Evolutionary conservation across 2,113 vertebrate genomes (phyloP).

Genomic region (Formicarius rufipectus): DNA sequence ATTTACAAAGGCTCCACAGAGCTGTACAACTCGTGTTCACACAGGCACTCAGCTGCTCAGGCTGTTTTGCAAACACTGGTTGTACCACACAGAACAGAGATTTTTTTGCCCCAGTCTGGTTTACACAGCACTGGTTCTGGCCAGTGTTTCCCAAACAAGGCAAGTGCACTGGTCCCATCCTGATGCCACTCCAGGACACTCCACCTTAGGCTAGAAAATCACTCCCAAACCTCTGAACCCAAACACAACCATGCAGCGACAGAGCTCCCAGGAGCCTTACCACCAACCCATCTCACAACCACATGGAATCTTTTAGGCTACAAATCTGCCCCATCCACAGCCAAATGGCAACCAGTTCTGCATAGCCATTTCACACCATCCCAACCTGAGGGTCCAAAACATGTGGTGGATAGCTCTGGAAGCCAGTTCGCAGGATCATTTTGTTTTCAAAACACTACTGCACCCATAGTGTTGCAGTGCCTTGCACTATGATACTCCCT

Average conservation of each 20-base stretch:
- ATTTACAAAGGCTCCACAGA: background rate
- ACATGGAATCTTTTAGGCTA: background rate
- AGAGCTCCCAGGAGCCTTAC: background rate
- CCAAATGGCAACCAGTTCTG: background rate
- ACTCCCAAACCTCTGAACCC: background rate
- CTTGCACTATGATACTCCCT: rapidly evolving
- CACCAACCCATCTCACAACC: background rate
- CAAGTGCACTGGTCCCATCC: background rate
- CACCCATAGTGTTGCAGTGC: rapidly evolving
- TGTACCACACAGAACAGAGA: background rate
- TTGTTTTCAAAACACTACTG: background rate
- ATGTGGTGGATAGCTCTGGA: background rate
- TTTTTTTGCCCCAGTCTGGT: constrained; percentile 5
- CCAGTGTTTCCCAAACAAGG: background rate
- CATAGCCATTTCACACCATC: background rate
- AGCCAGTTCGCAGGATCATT: background rate
- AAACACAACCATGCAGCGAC: background rate
- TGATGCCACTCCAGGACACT: background rate
- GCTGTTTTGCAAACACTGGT: constrained; percentile 23
- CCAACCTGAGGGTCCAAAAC: background rate
- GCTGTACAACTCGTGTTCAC: background rate
- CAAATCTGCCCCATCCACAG: background rate
- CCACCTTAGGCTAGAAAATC: background rate
- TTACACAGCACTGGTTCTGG: constrained; percentile 7
- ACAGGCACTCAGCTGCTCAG: background rate